These are phyloP conservation scores for Schizaphis graminum DNA, from an alignment of 2,888 invertebrate species.

Conservation along the genomic window DNA sequence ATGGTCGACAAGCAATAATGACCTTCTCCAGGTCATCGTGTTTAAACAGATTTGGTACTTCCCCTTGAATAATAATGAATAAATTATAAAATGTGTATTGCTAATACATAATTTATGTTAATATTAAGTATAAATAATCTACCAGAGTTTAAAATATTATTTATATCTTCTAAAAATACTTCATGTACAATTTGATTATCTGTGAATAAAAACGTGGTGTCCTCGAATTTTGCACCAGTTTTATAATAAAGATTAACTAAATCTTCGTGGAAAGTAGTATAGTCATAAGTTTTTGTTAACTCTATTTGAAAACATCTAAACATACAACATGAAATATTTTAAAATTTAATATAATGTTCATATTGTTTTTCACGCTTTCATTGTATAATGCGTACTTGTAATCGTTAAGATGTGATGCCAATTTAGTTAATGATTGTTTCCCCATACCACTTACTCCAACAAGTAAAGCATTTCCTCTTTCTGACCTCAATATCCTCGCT, in stretches of 20 bases:
- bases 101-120: background rate
- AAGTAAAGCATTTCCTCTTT: constrained; percentile 89
- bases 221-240: constrained; percentile 88
- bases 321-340: background rate
- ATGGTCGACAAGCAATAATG: constrained; percentile 81
- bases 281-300: constrained; percentile 86
- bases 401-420: constrained; percentile 93
- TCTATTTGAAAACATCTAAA: constrained; percentile 88
- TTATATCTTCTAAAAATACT: constrained; percentile 93
- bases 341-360: background rate
- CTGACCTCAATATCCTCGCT: constrained; percentile 91
- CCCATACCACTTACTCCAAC: constrained; percentile 96
- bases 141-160: constrained; percentile 91
- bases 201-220: constrained; percentile 88
- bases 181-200: constrained; percentile 91
- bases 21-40: constrained; percentile 88
- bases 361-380: background rate
- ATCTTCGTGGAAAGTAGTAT: constrained; percentile 82
- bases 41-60: constrained; percentile 92
- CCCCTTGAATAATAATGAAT: constrained; percentile 74
- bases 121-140: constrained; percentile 72
- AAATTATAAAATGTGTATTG: background rate
- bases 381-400: constrained; percentile 77
- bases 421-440: constrained; percentile 88
- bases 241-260: constrained; percentile 84